These are phyloP conservation scores for Eumeta japonica DNA, from an alignment of 1,140 invertebrate species.

Conservation along the genomic window DNA sequence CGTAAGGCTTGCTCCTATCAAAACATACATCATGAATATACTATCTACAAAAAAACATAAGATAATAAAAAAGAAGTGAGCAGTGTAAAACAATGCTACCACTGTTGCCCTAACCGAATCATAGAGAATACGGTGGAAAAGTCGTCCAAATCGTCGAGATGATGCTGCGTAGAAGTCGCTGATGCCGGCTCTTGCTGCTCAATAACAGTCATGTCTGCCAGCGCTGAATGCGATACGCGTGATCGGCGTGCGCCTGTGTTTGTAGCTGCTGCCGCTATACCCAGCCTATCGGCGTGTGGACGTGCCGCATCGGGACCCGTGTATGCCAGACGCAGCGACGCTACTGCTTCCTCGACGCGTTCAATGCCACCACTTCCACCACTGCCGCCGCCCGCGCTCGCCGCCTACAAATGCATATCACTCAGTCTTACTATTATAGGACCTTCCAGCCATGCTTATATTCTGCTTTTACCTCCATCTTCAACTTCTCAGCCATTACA, in stretches of 20 bases:
- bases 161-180: too few species aligned
- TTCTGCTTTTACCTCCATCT: slow-evolving; percentile 57
- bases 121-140: slow-evolving; percentile 57
- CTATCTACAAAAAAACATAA: too few species aligned
- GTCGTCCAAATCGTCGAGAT: slow-evolving; percentile 44
- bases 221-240: slow-evolving; percentile 87
- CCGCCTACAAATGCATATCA: slow-evolving; percentile 53
- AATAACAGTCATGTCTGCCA: slow-evolving; percentile 90
- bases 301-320: slow-evolving; percentile 80
- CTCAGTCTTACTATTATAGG: slow-evolving; percentile 14
- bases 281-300: slow-evolving; percentile 86
- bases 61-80: too few species aligned
- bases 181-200: slow-evolving; percentile 86
- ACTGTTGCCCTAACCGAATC: slow-evolving; percentile 35
- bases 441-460: slow-evolving; percentile 25
- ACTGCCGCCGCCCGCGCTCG: slow-evolving; percentile 28
- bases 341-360: slow-evolving; percentile 62
- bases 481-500: slow-evolving; percentile 74
- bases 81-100: too few species aligned
- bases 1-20: slow-evolving; percentile 45
- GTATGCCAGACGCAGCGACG: slow-evolving; percentile 85
- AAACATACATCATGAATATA: too few species aligned
- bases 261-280: slow-evolving; percentile 71
- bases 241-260: slow-evolving; percentile 41
- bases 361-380: slow-evolving; percentile 12